Conservation (phyloP, 2,113 vertebrate genomes). For the Datnioides undecimradiatus region DNA sequence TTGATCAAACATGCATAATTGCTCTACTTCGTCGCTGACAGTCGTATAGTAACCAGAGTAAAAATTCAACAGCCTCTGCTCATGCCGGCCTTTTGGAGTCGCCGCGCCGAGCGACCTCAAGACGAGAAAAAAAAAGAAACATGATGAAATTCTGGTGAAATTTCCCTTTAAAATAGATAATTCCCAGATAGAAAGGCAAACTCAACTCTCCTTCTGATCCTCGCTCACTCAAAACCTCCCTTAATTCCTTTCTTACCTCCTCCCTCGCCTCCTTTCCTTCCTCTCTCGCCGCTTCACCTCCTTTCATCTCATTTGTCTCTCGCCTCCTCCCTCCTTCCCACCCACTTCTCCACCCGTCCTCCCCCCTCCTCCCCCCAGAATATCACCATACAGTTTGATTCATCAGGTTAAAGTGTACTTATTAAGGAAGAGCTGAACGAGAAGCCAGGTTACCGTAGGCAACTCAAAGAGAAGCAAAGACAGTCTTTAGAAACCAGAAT, state of each 20-base stretch:
- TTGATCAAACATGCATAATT: constrained; percentile 79
- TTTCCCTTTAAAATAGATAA: constrained; percentile 59
- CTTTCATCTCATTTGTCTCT: background rate
- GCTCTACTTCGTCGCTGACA: constrained; percentile 66
- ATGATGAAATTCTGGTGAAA: constrained; percentile 75
- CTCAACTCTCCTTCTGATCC: background rate
- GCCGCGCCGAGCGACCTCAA: constrained; percentile 23
- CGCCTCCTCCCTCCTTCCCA: background rate
- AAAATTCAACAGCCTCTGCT: constrained; percentile 70
- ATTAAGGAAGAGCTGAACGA: constrained; percentile 80
- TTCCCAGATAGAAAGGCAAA: constrained; percentile 54
- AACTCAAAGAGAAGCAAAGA: constrained; percentile 79
- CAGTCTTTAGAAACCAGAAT: constrained; percentile 73
- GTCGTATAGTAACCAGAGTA: constrained; percentile 66
- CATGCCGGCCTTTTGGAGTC: constrained; percentile 70
- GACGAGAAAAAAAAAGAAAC: background rate
- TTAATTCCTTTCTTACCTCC: background rate
- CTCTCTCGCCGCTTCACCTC: background rate
- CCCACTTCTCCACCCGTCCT: background rate
- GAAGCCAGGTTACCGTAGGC: constrained; percentile 71
- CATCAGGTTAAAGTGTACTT: constrained; percentile 68
- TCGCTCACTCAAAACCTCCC: background rate
- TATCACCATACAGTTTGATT: constrained; percentile 25
- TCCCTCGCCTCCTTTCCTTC: background rate
- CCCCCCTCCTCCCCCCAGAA: constrained; percentile 30